These are phyloP conservation scores for Mastomys coucha DNA, from an alignment of 2,113 vertebrate species.

Conservation along the genomic window DNA sequence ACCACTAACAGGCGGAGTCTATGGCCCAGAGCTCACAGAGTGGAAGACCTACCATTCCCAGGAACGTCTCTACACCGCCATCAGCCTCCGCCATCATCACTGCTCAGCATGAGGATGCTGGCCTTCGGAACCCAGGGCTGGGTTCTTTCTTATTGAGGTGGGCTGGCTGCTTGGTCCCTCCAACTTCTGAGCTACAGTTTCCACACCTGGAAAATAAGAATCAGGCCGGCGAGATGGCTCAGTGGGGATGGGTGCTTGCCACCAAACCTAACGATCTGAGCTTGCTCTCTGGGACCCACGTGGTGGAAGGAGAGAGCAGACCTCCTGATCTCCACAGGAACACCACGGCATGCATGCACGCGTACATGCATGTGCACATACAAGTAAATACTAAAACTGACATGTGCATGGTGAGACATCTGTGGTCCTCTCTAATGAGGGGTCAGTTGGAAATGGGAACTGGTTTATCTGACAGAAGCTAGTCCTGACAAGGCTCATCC, in stretches of 20 bases:
- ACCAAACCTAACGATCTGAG: not conserved
- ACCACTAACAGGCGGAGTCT: rapidly evolving
- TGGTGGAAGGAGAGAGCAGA: not conserved
- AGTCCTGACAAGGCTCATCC: rapidly evolving
- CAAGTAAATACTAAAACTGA: not conserved
- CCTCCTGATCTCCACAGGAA: not conserved
- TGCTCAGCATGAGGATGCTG: not conserved
- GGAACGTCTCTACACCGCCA: rapidly evolving
- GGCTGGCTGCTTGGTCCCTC: not conserved
- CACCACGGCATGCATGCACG: not conserved
- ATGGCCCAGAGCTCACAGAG: rapidly evolving
- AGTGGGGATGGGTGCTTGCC: not conserved
- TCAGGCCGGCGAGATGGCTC: not conserved
- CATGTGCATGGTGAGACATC: rapidly evolving
- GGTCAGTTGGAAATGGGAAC: not conserved
- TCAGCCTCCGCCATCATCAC: not conserved
- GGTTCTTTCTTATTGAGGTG: not conserved
- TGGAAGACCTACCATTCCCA: rapidly evolving
- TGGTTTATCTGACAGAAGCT: not conserved
- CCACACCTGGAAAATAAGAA: not conserved
- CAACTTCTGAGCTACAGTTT: not conserved
- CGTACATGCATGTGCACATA: not conserved
- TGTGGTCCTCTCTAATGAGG: rapidly evolving
- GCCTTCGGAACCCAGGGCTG: rapidly evolving
- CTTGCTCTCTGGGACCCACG: not conserved